Evolutionary conservation across 2,113 vertebrate species (phyloP), one percentile per base, ranked within the genome.

Genomic region (Macroglossus sobrinus): DNA sequence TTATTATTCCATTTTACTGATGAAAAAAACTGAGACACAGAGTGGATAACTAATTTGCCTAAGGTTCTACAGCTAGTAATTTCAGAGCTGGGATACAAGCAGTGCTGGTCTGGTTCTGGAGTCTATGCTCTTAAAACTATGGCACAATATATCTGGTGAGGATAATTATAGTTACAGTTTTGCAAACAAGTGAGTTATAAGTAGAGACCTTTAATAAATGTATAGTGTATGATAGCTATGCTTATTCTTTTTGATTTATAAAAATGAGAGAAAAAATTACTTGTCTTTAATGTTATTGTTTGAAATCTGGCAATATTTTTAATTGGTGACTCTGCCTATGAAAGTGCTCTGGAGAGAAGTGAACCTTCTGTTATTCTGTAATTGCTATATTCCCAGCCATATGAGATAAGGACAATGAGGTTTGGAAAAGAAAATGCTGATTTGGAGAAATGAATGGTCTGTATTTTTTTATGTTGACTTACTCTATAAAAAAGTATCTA

Each of bases 251-350:
- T 76, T 84, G 96, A 89, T 97, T 95, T 95, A 75, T 86, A 95
- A 91, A 98, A 96, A 80, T 43, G 86, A 93, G 76, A 72, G 89
- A 93, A 96, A 96, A 96, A 82, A 95, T 92, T 57, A 72, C 85
- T 84, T 96, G 85, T 96, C 93, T 96, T 93, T 97, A 95, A 87
- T 84, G 96, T 76, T 96, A 95, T 91, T 13, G 0, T 96, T 96
- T 96, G 96, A 97, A 97, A 95, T 96, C 93, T 97, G 93, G 96
- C 96, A 95, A 92, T 95, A 93, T 84, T 97, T 97, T 97, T 97
- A 97, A 97, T 96, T 95, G 96, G 96, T 91, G 91, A 94, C 80
- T 93, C 57, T 92, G 92, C 80, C 92, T 53, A 2, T 68, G 91
- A 93, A 95, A 93, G 91, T 76, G 80, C 81, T 91, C 90, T 88